Evolutionary conservation across 2,888 invertebrate genomes (phyloP).

Genomic region (Endotricha flammealis): DNA sequence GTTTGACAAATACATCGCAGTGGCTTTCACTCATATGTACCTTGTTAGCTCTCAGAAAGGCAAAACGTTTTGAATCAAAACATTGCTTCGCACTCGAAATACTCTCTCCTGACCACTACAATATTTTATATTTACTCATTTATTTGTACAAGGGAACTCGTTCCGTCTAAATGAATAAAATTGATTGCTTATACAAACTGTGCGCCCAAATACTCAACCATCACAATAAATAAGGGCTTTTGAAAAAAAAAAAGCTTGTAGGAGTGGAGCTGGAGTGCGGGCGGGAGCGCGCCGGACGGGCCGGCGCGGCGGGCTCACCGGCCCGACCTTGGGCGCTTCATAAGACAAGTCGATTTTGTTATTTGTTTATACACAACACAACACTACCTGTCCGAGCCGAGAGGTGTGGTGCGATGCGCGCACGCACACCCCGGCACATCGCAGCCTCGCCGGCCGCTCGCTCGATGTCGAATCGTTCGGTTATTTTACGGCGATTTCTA

Average conservation of each 20-base stretch:
- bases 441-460: conserved; percentile 26
- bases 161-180: conserved; percentile 76
- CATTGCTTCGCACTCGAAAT: conserved; percentile 34
- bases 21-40: conserved; percentile 19
- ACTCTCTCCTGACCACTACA: conserved; percentile 38
- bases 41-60: conserved; percentile 25
- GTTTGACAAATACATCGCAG: background rate
- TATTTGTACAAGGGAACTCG: conserved; percentile 68
- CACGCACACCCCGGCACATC: conserved; percentile 26
- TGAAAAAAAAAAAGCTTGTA: conserved; percentile 52
- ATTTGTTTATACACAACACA: conserved; percentile 77
- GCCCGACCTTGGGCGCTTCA: conserved; percentile 66
- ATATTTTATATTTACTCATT: conserved; percentile 60
- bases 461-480: conserved; percentile 61
- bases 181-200: conserved; percentile 78
- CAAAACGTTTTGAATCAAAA: conserved; percentile 42
- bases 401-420: conserved; percentile 33
- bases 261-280: conserved; percentile 49
- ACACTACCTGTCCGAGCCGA: conserved; percentile 64
- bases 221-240: conserved; percentile 75
- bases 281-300: conserved; percentile 34
- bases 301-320: conserved; percentile 37
- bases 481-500: conserved; percentile 72
- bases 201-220: conserved; percentile 75
- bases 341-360: conserved; percentile 77